These are phyloP conservation scores for Indicator maculatus DNA, from an alignment of 2,113 vertebrate genomes.

Conservation along the genomic window DNA sequence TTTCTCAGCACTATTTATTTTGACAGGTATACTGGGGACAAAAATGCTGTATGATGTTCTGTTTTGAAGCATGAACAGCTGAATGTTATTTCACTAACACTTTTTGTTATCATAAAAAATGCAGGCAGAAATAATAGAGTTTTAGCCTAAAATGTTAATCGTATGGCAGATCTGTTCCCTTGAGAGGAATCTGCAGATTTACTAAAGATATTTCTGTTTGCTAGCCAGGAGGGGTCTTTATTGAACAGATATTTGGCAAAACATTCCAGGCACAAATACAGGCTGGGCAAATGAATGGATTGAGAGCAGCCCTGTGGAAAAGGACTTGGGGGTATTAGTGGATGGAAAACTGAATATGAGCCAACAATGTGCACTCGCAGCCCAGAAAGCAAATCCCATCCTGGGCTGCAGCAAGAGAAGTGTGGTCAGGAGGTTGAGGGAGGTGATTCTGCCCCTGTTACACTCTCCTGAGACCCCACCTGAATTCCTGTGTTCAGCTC, in stretches of 20 bases:
- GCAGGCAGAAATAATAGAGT: not conserved
- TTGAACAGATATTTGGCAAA: not conserved
- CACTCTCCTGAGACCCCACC: not conserved
- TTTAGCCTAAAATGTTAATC: conserved; percentile 8
- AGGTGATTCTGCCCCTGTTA: not conserved
- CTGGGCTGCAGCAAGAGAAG: not conserved
- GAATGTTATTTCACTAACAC: not conserved
- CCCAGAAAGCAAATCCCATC: not conserved
- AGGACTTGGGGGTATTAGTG: not conserved
- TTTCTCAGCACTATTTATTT: not conserved
- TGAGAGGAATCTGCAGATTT: not conserved
- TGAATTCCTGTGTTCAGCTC: not conserved
- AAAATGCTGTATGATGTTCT: not conserved
- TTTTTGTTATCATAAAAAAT: not conserved
- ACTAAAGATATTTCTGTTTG: not conserved
- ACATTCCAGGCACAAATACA: not conserved
- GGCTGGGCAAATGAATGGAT: not conserved
- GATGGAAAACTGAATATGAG: not conserved
- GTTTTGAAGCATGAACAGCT: not conserved
- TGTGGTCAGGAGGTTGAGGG: not conserved
- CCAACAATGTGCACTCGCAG: not conserved
- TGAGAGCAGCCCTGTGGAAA: not conserved
- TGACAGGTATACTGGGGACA: not conserved
- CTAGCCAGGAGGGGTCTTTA: not conserved
- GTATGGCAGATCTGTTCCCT: not conserved